A percentile compares a stretch with the other conserved stretches of the same genome.
These are phyloP conservation scores for Sprattus sprattus DNA, from an alignment of 2,113 vertebrate genomes.

Conservation along the genomic window DNA sequence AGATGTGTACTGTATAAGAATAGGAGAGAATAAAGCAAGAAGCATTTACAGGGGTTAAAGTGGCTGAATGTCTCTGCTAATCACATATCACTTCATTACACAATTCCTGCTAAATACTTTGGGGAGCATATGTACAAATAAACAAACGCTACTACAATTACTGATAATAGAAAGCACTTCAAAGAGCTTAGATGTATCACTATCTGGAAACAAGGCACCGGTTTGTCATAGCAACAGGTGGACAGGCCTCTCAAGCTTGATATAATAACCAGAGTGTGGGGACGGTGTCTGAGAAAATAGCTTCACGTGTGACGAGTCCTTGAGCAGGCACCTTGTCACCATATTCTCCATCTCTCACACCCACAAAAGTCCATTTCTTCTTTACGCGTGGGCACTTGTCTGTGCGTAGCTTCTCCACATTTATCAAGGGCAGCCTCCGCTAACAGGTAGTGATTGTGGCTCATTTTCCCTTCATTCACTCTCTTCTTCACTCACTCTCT, in stretches of 20 bases:
- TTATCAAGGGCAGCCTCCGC: constrained; percentile 25
- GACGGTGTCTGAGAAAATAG: not conserved
- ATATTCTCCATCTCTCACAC: not conserved
- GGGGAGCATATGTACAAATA: not conserved
- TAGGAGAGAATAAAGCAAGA: not conserved
- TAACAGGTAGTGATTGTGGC: constrained; percentile 14
- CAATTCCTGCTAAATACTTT: not conserved
- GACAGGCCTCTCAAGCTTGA: not conserved
- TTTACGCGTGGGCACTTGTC: not conserved
- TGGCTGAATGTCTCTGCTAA: not conserved
- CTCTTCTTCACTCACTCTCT: not conserved
- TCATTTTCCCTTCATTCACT: constrained; percentile 28
- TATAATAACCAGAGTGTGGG: not conserved
- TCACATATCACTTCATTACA: not conserved
- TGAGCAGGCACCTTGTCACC: constrained; percentile 4
- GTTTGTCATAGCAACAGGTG: not conserved
- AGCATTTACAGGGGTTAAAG: not conserved
- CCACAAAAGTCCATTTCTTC: not conserved
- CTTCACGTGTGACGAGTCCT: not conserved
- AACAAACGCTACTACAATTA: no score
- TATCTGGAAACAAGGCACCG: not conserved
- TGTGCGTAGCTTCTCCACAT: constrained; percentile 4
- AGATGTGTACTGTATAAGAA: no score
- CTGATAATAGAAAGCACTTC: no score
- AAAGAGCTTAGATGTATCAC: not conserved